A percentile compares a stretch with the other conserved stretches of the same genome.
phyloP scores from a whole-genome alignment of 2,113 vertebrate species.

The Varanus komodoensis region DNA sequence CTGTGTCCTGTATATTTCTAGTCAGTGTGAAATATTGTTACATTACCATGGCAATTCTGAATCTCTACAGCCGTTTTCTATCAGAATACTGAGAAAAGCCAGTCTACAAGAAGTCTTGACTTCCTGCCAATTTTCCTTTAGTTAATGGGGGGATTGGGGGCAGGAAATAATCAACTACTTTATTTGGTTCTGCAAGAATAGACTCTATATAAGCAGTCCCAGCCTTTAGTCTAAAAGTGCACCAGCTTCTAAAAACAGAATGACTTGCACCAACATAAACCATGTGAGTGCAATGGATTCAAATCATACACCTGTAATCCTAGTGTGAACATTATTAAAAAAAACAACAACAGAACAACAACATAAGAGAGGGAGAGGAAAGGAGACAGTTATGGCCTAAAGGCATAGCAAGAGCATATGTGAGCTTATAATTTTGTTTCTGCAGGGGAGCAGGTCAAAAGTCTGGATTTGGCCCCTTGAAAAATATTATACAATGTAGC shows the following conservation, averaged over 20 bases:
- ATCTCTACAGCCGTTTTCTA: conserved; percentile 14
- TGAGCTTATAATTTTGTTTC: not conserved
- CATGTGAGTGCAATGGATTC: not conserved
- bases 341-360: not conserved
- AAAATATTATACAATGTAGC: not conserved
- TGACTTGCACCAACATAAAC: not conserved
- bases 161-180: conserved; percentile 2
- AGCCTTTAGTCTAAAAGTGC: not conserved
- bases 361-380: not conserved
- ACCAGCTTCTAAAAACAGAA: not conserved
- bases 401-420: not conserved
- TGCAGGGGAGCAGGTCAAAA: not conserved
- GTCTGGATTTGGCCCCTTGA: not conserved
- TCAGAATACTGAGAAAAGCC: conserved; percentile 22
- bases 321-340: not conserved
- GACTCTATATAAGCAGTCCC: not conserved
- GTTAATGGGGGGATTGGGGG: not conserved
- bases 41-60: conserved; percentile 25
- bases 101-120: conserved; percentile 15
- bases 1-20: not conserved
- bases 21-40: conserved; percentile 17
- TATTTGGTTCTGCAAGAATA: conserved; percentile 27
- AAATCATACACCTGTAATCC: not conserved
- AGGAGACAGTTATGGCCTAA: not conserved
- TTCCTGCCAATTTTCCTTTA: conserved; percentile 32